A percentile compares a stretch with the other conserved stretches of the same genome.
phyloP scores from a whole-genome alignment of 1,140 invertebrate genomes.

The Drosophila auraria region DNA sequence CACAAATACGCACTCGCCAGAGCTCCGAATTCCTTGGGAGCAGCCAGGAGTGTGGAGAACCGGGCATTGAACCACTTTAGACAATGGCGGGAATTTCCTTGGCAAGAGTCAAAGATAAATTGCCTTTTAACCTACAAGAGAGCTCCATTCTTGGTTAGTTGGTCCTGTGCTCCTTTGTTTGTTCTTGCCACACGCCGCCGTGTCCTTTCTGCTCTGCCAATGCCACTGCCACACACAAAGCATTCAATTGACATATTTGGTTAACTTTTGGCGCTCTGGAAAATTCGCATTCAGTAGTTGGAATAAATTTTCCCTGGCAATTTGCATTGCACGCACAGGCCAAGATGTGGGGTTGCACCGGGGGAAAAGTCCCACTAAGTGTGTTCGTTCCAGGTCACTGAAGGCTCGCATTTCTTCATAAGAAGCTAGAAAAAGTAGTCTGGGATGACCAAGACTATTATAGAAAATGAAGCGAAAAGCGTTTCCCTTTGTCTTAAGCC shows the following conservation, averaged over 20 bases:
- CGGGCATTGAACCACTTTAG: constrained; percentile 69
- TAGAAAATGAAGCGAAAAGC: not conserved
- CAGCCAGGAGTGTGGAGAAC: constrained; percentile 2
- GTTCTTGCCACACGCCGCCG: constrained; percentile 52
- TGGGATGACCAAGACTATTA: not conserved
- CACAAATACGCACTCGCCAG: constrained; percentile 7
- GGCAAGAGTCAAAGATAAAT: constrained; percentile 80
- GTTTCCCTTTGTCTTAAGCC: not conserved
- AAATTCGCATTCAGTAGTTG: constrained; percentile 68
- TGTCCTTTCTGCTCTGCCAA: constrained; percentile 9
- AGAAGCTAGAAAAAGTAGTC: not conserved
- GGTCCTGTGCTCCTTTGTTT: constrained; percentile 64
- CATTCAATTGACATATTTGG: constrained; percentile 79
- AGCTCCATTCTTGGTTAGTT: constrained; percentile 63
- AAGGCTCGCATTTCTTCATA: not conserved
- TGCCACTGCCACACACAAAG: constrained; percentile 35
- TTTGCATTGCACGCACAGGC: constrained; percentile 68
- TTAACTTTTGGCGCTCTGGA: constrained; percentile 73
- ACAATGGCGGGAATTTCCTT: constrained; percentile 78
- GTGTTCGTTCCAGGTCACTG: not conserved
- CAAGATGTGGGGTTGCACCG: constrained; percentile 29
- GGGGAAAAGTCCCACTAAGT: not conserved
- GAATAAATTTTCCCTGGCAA: constrained; percentile 80
- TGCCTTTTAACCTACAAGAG: constrained; percentile 77
- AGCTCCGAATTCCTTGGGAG: not conserved